phyloP scores from a whole-genome alignment of 1,140 invertebrate genomes.

The Psilanteris sp. region DNA sequence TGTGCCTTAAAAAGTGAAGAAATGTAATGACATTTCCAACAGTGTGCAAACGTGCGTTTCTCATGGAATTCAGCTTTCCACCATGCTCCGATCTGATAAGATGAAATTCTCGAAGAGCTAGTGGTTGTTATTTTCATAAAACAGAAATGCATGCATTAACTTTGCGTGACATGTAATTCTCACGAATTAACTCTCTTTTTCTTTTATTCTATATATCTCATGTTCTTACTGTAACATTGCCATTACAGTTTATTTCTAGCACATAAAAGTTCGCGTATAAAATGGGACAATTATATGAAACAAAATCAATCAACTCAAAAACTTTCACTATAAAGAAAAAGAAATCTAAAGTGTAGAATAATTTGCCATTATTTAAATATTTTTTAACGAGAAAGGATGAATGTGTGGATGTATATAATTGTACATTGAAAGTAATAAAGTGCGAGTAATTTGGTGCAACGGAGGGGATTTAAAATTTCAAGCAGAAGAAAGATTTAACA shows the following conservation, averaged over 20 bases:
- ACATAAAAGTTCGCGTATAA: no score
- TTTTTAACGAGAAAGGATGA: constrained; percentile 35
- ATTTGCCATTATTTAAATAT: constrained; percentile 31
- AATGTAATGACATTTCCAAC: not conserved
- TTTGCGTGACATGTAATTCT: constrained; percentile 3
- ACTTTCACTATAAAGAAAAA: no score
- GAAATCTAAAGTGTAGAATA: no score
- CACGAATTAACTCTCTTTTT: not conserved
- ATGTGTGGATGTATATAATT: constrained; percentile 47
- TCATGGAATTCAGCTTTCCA: not conserved
- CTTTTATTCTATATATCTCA: constrained; percentile 1
- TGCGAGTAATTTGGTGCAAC: constrained; percentile 1
- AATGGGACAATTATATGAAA: no score
- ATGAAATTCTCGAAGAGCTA: not conserved
- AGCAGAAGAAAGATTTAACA: constrained; percentile 9
- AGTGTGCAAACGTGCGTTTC: not conserved
- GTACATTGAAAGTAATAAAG: constrained; percentile 45
- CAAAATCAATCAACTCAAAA: no score
- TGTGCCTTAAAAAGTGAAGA: no score
- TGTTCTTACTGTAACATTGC: constrained; percentile 27
- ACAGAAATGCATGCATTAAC: constrained; percentile 24
- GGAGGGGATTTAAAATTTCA: not conserved
- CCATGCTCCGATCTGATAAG: not conserved
- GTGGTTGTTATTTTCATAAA: constrained; percentile 39
- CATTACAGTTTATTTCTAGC: constrained; percentile 24